A percentile compares a stretch with the other conserved stretches of the same genome.
Conservation (phyloP, 2,888 invertebrate species). For the Plebejus melissa region DNA sequence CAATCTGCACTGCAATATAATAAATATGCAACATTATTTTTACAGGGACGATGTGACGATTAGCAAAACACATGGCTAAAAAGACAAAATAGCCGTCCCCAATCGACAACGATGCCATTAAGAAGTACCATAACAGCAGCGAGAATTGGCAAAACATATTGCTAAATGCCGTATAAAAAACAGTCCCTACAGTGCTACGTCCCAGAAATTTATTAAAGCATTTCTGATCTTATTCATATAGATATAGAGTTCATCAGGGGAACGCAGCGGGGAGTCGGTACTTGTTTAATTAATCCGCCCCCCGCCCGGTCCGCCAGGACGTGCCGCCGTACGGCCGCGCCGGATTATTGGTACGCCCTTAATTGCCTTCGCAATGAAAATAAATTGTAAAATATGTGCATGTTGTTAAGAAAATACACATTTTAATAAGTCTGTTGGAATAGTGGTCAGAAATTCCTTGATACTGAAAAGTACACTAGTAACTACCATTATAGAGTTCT, state of each 20-base stretch:
- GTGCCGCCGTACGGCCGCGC: constrained; percentile 52
- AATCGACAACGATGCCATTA: constrained; percentile 3
- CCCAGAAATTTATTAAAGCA: neutral
- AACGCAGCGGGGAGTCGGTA: constrained; percentile 57
- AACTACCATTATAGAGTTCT: neutral
- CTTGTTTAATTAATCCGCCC: constrained; percentile 76
- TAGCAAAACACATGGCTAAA: constrained; percentile 36
- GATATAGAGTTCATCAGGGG: neutral
- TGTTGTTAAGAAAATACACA: neutral
- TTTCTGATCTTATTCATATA: neutral
- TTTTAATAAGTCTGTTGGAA: neutral
- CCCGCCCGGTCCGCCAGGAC: constrained; percentile 67
- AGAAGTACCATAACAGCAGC: constrained; percentile 16
- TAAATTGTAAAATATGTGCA: neutral
- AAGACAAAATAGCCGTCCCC: constrained; percentile 37
- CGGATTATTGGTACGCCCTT: constrained; percentile 56
- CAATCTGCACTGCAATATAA: neutral
- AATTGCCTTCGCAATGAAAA: constrained; percentile 43
- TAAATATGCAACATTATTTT: neutral
- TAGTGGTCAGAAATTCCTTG: neutral
- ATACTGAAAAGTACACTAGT: neutral
- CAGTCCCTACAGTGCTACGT: constrained; percentile 44
- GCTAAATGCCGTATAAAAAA: constrained; percentile 46
- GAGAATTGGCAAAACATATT: constrained; percentile 15
- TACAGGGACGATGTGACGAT: neutral